Conservation (phyloP, 23 tunicate species). For the Styela plicata region DNA sequence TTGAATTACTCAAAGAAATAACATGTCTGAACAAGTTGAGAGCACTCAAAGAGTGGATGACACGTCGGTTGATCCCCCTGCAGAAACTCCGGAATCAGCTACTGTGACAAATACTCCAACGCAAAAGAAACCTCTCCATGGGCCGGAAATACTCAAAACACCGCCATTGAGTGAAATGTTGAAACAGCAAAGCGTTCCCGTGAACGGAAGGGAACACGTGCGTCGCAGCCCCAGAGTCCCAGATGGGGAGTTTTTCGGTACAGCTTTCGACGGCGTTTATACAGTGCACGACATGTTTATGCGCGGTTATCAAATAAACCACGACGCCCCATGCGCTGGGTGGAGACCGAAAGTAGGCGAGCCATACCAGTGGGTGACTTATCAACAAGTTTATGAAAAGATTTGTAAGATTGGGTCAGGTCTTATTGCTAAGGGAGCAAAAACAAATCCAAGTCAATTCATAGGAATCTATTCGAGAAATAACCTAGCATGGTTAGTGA, state of each 20-base stretch:
- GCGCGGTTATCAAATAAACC: constrained; percentile 23
- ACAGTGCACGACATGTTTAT: constrained; percentile 31
- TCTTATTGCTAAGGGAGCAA: constrained; percentile 22
- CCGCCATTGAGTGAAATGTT: constrained; percentile 14
- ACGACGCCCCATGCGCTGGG: constrained; percentile 65
- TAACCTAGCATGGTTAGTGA: constrained; percentile 31
- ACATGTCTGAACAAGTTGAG: background rate
- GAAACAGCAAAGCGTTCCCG: constrained; percentile 24
- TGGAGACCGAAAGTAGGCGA: constrained; percentile 50
- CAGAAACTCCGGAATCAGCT: no score
- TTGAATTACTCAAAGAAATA: no score
- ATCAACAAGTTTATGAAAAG: constrained; percentile 19
- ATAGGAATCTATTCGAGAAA: constrained; percentile 38
- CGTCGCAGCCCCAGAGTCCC: constrained; percentile 26
- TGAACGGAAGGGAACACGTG: background rate
- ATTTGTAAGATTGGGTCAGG: constrained; percentile 34
- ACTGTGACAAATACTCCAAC: background rate
- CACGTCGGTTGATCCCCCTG: background rate
- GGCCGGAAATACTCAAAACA: background rate
- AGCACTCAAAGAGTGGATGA: background rate
- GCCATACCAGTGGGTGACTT: constrained; percentile 66
- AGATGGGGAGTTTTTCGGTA: background rate
- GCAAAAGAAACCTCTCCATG: background rate
- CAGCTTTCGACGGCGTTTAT: constrained; percentile 3
- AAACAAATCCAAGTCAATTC: constrained; percentile 28